Base-by-base conservation (phyloP, 2,797 vertebrate genomes). In the Lateolabrax maculatus region DNA sequence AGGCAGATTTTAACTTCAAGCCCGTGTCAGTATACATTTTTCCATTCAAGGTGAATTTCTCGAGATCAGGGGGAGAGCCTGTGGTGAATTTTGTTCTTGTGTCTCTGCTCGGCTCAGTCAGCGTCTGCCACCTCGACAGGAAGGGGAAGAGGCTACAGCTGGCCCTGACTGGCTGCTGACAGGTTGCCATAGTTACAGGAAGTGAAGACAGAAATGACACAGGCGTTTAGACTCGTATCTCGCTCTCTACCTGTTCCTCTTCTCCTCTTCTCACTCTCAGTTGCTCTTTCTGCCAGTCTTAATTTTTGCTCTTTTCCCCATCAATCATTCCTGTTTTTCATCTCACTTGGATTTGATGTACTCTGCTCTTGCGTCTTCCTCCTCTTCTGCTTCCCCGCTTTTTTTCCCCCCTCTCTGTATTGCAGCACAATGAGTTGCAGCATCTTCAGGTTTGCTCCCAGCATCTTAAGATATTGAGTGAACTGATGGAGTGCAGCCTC, bases 161-260 rank as follows among this genome's bases (percentile, higher is more conserved):
- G 91, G 90, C 89, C 87, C 90, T 90, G 89, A 94, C 92, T 94
- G 90, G 93, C 90, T 92, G 91, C 91, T 94, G 93, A 94, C 93
- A 93, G 79, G 94, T 95, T 95, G 89, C 94, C 92, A 95, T 95
- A 94, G 94, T 93, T 94, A 95, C 94, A 93, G 93, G 93, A 95
- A 94, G 93, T 93, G 93, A 92, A 94, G 93, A 94, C 93, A 93
- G 92, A 92, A 93, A 93, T 84, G 91, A 92, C 94, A 92, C 83
- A 51, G 87, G 81, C 84, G 75, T 89, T 91, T 86, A 87, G 89
- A 79, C 89, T 88, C 70, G 36, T 85, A 85, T 86, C 81, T 84
- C n/a, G 65, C 87, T 63, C 44, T 82, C 81, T 90, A 91, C 87
- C 87, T 92, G 90, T 90, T 87, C 80, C 75, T 86, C 82, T 80